These are phyloP conservation scores for Prolemur simus DNA, from an alignment of 2,113 vertebrate genomes.

Conservation along the genomic window DNA sequence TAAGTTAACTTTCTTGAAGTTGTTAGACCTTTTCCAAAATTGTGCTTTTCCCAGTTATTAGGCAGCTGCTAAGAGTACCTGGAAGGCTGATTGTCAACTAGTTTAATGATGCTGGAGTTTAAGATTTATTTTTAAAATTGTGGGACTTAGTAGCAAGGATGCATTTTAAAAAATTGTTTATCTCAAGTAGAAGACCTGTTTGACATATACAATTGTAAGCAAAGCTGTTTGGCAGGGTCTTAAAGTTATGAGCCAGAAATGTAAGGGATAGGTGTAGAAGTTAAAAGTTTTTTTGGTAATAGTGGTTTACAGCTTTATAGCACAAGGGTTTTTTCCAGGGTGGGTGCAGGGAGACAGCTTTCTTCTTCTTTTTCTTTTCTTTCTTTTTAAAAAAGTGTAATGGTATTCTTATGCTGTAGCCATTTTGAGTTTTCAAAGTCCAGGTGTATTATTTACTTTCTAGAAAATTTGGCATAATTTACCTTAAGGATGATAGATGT, in stretches of 20 bases:
- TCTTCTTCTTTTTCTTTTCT: neutral
- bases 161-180: neutral
- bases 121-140: neutral
- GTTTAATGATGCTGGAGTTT: slow-evolving; percentile 1
- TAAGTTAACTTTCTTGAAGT: slow-evolving; percentile 39
- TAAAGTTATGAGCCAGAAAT: neutral
- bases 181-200: neutral
- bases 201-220: neutral
- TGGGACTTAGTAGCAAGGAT: neutral
- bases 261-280: neutral
- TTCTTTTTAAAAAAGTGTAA: neutral
- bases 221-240: slow-evolving; percentile 12
- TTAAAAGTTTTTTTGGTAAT: neutral
- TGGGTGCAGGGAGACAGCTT: neutral
- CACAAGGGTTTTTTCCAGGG: neutral
- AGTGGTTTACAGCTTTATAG: neutral
- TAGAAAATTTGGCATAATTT: slow-evolving; percentile 3
- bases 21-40: slow-evolving; percentile 30
- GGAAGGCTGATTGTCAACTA: neutral
- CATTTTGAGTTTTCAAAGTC: slow-evolving; percentile 11
- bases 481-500: slow-evolving; percentile 15
- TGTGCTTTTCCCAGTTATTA: neutral
- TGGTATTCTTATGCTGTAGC: slow-evolving; percentile 5
- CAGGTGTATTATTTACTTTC: slow-evolving; percentile 5
- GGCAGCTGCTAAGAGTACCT: neutral